Percentiles rank a stretch among this genome's conserved stretches.
phyloP scores from a whole-genome alignment of 1,140 invertebrate genomes.

The Phthorimaea operculella region DNA sequence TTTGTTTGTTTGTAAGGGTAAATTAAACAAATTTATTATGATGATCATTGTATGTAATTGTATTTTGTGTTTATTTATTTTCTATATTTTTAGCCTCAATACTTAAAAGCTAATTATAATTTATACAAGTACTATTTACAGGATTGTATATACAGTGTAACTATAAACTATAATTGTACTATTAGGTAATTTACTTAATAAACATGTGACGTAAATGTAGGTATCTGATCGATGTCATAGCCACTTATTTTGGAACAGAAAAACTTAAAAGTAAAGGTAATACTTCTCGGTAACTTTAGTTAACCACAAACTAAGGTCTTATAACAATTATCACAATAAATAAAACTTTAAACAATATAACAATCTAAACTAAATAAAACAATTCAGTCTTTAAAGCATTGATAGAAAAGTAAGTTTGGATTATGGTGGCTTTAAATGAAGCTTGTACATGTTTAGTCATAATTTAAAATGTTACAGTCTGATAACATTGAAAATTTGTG shows the following conservation, averaged over 20 bases:
- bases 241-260: conserved; percentile 42
- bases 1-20: too few relatives aligned
- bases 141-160: conserved; percentile 25
- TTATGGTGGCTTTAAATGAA: too few relatives aligned
- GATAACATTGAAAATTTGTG: too few relatives aligned
- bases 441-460: too few relatives aligned
- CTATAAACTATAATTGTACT: not conserved
- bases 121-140: conserved; percentile 28
- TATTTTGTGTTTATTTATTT: conserved; percentile 10
- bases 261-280: conserved; percentile 48
- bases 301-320: conserved; percentile 39
- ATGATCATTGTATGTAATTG: not conserved
- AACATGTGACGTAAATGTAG: conserved; percentile 15
- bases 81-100: conserved; percentile 42
- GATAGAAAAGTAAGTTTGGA: conserved; percentile 28
- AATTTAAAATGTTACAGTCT: too few relatives aligned
- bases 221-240: conserved; percentile 39
- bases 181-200: too few relatives aligned
- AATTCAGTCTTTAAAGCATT: conserved; percentile 53
- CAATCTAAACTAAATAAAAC: conserved; percentile 54
- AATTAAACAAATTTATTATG: too few relatives aligned
- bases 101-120: conserved; percentile 24
- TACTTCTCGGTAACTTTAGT: conserved; percentile 66
- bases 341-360: conserved; percentile 52
- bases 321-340: conserved; percentile 54